Evolutionary conservation across 2,888 invertebrate genomes (phyloP), one percentile per base, ranked within the genome.

Genomic region (Eueremaeus valkanovi): DNA sequence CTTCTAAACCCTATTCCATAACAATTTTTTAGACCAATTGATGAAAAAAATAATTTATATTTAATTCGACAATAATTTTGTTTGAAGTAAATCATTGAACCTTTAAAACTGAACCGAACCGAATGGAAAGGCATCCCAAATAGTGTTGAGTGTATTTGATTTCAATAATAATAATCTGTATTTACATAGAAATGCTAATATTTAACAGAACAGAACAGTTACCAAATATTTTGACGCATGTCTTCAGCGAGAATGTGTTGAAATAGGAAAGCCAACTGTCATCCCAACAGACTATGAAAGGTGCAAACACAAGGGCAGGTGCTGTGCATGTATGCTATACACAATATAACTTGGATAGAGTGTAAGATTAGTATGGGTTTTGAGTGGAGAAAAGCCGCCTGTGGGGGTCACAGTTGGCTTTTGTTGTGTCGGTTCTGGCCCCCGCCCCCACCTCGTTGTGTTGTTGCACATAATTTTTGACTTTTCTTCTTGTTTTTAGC

Each of bases 141-240:
- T 45, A 45, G 45, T 45, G 16, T n/a, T n/a, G n/a, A n/a, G n/a
- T n/a, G n/a, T 45, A 45, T 55, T 55, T 27, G 24, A 55, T 27
- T 55, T 55, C 5, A 55, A 55, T 55, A 27, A 55, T 55, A 27
- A 55, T 63, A 63, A 63, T 18, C n/a, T 63, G 8, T 63, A 33
- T 68, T 68, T 68, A 42, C 68, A 42, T 5, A 33, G 21, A 36
- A 68, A 33, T 42, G 40, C 68, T 40, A 68, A 68, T 68, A 68
- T 68, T 68, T 68, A 68, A 24, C 31, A 27, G 51, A 9, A 55
- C 5, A 5, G 24, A 55, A 63, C 33, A 33, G 27, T 66, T 68
- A 33, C 40, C 68, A 68, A 68, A 68, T 68, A 68, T 68, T 68
- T 68, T 68, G 68, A 68, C 42, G 40, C 68, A 40, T 42, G 66